Evolutionary conservation across 1,140 invertebrate species (phyloP).

Genomic region (Periplaneta americana): DNA sequence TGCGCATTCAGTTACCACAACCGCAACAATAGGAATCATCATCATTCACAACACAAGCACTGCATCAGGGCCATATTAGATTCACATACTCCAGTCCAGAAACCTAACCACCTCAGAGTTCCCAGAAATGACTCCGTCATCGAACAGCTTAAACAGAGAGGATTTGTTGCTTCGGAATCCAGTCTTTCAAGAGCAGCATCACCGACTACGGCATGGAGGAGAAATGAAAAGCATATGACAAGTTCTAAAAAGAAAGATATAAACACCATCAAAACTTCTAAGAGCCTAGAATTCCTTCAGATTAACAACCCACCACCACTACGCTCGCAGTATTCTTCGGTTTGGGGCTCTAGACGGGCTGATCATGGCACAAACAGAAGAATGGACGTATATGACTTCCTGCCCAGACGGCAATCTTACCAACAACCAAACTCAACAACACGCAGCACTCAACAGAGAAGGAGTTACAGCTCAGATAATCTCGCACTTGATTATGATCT

Average conservation of each 20-base stretch:
- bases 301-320: conserved; percentile 22
- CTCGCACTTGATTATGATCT: conserved; percentile 66
- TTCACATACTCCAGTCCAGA: not conserved
- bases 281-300: conserved; percentile 49
- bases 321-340: not conserved
- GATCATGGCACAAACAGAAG: not conserved
- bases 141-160: conserved; percentile 45
- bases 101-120: not conserved
- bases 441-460: conserved; percentile 22
- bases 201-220: conserved; percentile 17
- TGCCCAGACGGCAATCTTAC: not conserved
- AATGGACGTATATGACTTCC: conserved; percentile 4
- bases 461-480: conserved; percentile 48
- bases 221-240: conserved; percentile 27
- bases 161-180: conserved; percentile 45
- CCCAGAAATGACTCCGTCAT: conserved; percentile 28
- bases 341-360: not conserved
- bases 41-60: conserved; percentile 27
- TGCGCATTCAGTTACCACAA: conserved; percentile 40
- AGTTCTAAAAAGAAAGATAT: not conserved
- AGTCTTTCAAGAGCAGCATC: conserved; percentile 34
- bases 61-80: not conserved
- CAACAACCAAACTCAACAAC: not conserved
- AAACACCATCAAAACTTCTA: conserved; percentile 35
- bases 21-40: conserved; percentile 32